Base-by-base conservation (phyloP, 1,140 invertebrate species). In the Galleria mellonella region DNA sequence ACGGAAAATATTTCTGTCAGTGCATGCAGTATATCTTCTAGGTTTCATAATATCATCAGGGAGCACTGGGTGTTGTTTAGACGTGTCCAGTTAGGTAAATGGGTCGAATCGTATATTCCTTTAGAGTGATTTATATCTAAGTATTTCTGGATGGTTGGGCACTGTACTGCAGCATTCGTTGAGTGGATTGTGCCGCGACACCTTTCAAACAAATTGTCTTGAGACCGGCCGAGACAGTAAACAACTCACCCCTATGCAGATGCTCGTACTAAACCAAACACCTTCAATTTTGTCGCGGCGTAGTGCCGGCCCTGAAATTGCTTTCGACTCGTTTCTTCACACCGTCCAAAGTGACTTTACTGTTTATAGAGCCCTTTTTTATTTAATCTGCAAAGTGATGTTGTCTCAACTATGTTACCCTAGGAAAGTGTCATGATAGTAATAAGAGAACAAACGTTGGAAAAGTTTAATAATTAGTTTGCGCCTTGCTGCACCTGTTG, bases 141-240 rank as follows among this genome's bases (percentile, higher is more conserved):
- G 50, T 71, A 62, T 66, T 71, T 61, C 50, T 46, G 50, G 61
- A 51, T 42, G 38, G 64, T 56, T 67, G 57, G 64, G 65, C 35
- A 17, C 68, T 57, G 67, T 70, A 59, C 62, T 56, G 47, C 51
- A 41, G 49, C 63, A 66, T 69, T 74, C 62, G 69, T 52, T 54
- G 64, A 78, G 75, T 79, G 76, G 70, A 84, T 84, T 84, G 74
- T 75, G 52, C 56, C 52, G 60, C 71, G 76, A 78, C 74, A 81
- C 78, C 81, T 84, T 79, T 84, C 76, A 83, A 81, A 77, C 72
- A 84, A 77, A 84, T 84, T 84, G 81, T 83, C 68, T 72, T 72
- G 81, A 81, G 72, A 79, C 68, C 70, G 54, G 39, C 58, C 52
- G 60, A 59, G 58, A 62, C 65, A 53, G 72, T 82, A 84, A 84